Percentiles rank a stretch among this genome's conserved stretches.
Conservation (phyloP, 2,888 invertebrate species). For the Hypercompe scribonia region DNA sequence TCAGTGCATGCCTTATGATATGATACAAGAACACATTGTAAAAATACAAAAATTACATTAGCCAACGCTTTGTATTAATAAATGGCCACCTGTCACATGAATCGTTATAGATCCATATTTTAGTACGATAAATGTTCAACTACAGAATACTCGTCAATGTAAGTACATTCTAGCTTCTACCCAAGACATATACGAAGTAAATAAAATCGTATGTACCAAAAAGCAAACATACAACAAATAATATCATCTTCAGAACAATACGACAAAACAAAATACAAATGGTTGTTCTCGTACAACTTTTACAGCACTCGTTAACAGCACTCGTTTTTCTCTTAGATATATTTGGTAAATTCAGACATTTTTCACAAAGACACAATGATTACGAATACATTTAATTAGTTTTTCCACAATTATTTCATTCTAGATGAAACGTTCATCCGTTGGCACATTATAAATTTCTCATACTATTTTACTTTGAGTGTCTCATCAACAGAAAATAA, state of each 20-base stretch:
- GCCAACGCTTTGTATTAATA: background rate
- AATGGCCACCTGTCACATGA: background rate
- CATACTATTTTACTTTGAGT: conserved; percentile 23
- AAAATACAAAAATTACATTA: background rate
- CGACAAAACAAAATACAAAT: conserved; percentile 22
- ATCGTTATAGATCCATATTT: background rate
- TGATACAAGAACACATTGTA: background rate
- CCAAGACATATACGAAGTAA: background rate
- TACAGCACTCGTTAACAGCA: conserved; percentile 44
- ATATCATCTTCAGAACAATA: conserved; percentile 22
- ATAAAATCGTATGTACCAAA: background rate
- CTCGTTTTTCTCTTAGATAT: conserved; percentile 38
- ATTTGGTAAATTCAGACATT: conserved; percentile 55
- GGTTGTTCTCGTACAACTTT: conserved; percentile 30
- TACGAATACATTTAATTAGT: conserved; percentile 48
- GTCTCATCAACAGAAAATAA: conserved; percentile 34
- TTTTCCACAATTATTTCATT: conserved; percentile 34
- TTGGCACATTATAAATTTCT: conserved; percentile 47
- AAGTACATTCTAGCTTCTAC: background rate
- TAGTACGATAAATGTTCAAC: background rate
- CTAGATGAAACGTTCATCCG: conserved; percentile 38
- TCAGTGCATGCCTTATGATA: background rate
- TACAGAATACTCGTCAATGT: background rate
- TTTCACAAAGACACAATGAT: conserved; percentile 54
- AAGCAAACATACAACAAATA: background rate